Evolutionary conservation across 2,888 invertebrate genomes (phyloP), one percentile per base, ranked within the genome.

Genomic region (Pristionchus mayeri): DNA sequence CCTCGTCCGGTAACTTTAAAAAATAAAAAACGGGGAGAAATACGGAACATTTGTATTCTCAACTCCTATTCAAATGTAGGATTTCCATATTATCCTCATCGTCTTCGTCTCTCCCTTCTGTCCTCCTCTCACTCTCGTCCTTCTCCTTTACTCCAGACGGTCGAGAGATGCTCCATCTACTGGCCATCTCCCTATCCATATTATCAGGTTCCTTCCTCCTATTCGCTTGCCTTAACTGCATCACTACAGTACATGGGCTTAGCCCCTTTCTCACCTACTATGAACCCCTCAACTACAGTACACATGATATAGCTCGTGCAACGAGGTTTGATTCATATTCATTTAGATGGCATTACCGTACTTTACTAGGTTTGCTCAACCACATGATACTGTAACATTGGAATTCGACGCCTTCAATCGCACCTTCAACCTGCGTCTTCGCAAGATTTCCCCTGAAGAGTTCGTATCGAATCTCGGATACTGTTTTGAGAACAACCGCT

Each of bases 281-380:
- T 48, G 76, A 48, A 4, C 76, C 76, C 11, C 24, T 76, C 27
- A 76, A 76, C 24, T 76, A 76, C 21, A n/a, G 27, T 27, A 48
- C 44, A 3, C 3, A 24, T 2, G 27, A 76, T 76, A 13, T 48
- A 2, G 76, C 48, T 13, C n/a, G 76, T 48, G 30, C 13, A 0
- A 27, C 48, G 48, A 76, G 76, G 76, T 76, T 4, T 7, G 9
- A 67, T 37, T 21, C 21, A 24, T 13, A 24, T 57, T 6, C n/a
- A n/a, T n/a, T n/a, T n/a, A 40, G 21, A 40, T 37, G 18, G 3
- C 44, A 24, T 13, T 76, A 48, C 24, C n/a, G 30, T 48, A n/a
- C 18, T 24, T 24, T n/a, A 11, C 48, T 18, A 76, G 76, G 48
- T 76, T 48, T 24, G 48, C 44, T 27, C 48, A 44, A 48, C 3